phyloP scores from a whole-genome alignment of 1,140 invertebrate genomes.

The Paramacrobiotus metropolitanus region DNA sequence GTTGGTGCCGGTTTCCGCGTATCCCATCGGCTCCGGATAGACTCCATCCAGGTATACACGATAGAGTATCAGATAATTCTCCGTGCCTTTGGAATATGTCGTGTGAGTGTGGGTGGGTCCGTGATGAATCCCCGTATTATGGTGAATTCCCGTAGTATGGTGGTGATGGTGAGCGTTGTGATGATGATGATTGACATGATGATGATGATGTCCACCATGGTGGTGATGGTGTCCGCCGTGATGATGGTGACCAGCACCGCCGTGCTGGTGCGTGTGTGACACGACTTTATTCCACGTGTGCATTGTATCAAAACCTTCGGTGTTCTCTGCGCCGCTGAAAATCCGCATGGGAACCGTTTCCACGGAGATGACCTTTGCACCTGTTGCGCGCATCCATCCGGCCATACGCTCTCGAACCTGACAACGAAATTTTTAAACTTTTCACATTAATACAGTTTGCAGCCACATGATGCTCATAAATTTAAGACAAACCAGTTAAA shows the following conservation, averaged over 20 bases:
- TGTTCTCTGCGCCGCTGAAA: not conserved
- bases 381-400: not conserved
- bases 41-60: not conserved
- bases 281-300: not conserved
- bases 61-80: not conserved
- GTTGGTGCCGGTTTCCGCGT: not conserved
- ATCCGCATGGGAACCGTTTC: not conserved
- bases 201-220: not conserved
- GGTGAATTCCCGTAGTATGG: not conserved
- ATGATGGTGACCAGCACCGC: not conserved
- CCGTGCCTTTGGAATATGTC: not conserved
- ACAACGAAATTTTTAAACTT: too few relatives aligned
- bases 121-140: not conserved
- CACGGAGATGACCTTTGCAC: not conserved
- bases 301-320: conserved; percentile 1
- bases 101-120: not conserved
- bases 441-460: too few relatives aligned
- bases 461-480: too few relatives aligned
- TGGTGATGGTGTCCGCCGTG: not conserved
- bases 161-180: not conserved
- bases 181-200: not conserved
- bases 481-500: too few relatives aligned
- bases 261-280: not conserved
- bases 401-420: not conserved
- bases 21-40: not conserved